Base-by-base conservation (phyloP, 1,140 invertebrate species). In the Pomacea maculata region DNA sequence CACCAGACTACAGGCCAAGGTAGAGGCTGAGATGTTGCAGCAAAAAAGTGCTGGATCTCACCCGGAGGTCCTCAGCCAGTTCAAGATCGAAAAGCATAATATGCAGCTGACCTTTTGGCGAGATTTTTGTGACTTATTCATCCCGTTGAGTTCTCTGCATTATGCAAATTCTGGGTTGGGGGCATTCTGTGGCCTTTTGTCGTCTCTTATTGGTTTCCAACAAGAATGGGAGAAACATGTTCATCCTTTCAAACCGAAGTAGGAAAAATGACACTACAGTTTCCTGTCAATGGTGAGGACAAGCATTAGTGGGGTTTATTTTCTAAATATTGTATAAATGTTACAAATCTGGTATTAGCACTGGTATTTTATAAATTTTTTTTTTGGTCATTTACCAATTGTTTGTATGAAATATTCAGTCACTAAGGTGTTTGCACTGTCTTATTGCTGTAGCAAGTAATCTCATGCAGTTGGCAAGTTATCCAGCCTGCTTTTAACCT, bases 101-200 rank as follows among this genome's bases (percentile, higher is more conserved):
- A n/a, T 70, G 17, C 57, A 78, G 55, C 34, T 82, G 67, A 84
- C 77, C 54, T 84, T 84, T 71, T 84, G 79, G 79, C 67, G 80
- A 10, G 83, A 84, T 71, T 78, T 84, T 64, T 84, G 83, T 80
- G 83, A 84, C 67, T 34, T 84, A 25, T 84, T 84, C 54, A 82
- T 84, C 65, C 83, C 83, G 0, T 55, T 84, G 61, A 79, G 80
- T 25, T 63, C 78, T 45, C 78, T 84, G 64, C 64, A 79, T n/a
- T 81, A 82, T 55, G 72, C 74, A 17, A 81, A 29, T 63, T 76
- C 81, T 1, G 81, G 81, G 2, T 21, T 82, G 21, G 81, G 76
- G 29, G 81, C 81, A 12, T 29, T 82, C 10, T 82, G 81, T 64
- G 81, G 81, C 2, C 45, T 79, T 17, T 15, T 75, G 25, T 82